Evolutionary conservation across 2,888 invertebrate species (phyloP), one percentile per base, ranked within the genome.

Genomic region (Anagyrus pseudococci): DNA sequence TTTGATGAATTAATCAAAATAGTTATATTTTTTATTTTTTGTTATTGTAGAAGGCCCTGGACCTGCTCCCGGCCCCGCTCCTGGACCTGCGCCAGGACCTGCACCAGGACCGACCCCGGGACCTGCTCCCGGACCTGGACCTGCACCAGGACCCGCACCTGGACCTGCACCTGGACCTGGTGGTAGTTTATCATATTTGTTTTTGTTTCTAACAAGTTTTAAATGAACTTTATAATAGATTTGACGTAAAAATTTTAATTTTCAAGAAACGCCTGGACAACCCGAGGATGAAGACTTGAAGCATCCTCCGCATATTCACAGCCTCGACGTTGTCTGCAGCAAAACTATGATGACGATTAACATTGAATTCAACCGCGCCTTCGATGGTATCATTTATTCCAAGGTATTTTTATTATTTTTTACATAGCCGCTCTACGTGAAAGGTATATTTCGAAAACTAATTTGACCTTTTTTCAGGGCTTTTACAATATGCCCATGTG

Each of bases 261-360:
- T 10, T 29, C 29, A 7, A 10, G 29, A 37, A 37, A 15, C 33
- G 2, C 43, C 43, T 43, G 43, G 43, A 43, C 7, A 10, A 17
- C 2, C 68, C n/a, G 66, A 68, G 0, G 68, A 60, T 15, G 66
- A 66, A n/a, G 88, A 88, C 26, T 82, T 85, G 53, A 87, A 86
- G 58, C 91, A 91, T 74, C 90, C 90, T 44, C 89, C 92, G 2
- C 90, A 91, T 70, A 89, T 92, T 69, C 89, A 91, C 74, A 86
- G 85, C 0, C 87, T 92, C 59, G 87, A 90, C 43, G 92, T 92
- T 0, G 85, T 89, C 72, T 92, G 92, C 72, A 89, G 89, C 62
- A 92, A 91, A 76, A 90, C 91, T 68, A 88, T 89, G 87, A 92
- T 93, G 92, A 90, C 88, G 1, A 91, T 92, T 64, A 87, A 89